Percentiles rank a stretch among this genome's conserved stretches.
phyloP scores from a whole-genome alignment of 2,888 invertebrate genomes.

The Brachypalpus laphriformis region DNA sequence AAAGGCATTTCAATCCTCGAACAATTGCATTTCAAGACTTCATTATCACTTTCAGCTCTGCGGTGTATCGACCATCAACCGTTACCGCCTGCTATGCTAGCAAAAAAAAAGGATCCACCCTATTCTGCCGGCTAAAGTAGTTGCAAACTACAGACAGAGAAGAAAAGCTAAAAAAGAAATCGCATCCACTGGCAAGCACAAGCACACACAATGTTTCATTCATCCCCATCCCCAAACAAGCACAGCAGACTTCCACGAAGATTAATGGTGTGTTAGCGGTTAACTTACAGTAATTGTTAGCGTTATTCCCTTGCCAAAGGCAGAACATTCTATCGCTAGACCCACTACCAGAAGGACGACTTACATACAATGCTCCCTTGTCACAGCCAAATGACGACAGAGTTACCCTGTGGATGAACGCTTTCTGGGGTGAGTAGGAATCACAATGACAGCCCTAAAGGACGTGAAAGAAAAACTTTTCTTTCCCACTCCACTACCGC shows the following conservation, averaged over 20 bases:
- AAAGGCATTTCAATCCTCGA: not conserved
- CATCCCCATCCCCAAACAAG: not conserved
- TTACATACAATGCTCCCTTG: slow-evolving; percentile 66
- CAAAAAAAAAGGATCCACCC: slow-evolving; percentile 18
- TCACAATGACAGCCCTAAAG: slow-evolving; percentile 65
- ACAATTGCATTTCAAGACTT: slow-evolving; percentile 42
- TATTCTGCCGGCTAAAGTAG: slow-evolving; percentile 37
- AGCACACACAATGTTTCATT: slow-evolving; percentile 17
- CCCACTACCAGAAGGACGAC: slow-evolving; percentile 35
- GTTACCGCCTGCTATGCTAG: slow-evolving; percentile 16
- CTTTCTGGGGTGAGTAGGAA: slow-evolving; percentile 37
- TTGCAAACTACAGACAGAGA: slow-evolving; percentile 19
- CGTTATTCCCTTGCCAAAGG: slow-evolving; percentile 68
- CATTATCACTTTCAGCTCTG: slow-evolving; percentile 17
- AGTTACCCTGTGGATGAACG: slow-evolving; percentile 33
- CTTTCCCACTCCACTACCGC: slow-evolving; percentile 9
- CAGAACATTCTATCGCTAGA: slow-evolving; percentile 46
- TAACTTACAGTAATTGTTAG: slow-evolving; percentile 73
- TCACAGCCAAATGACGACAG: slow-evolving; percentile 69
- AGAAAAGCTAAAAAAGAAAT: slow-evolving; percentile 10
- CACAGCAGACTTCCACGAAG: slow-evolving; percentile 58
- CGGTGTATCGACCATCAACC: slow-evolving; percentile 43
- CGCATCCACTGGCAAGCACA: not conserved
- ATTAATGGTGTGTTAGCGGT: slow-evolving; percentile 74
- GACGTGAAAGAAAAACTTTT: slow-evolving; percentile 37